Evolutionary conservation across 2,888 invertebrate species (phyloP), one percentile per base, ranked within the genome.

Genomic region (Xestia sexstrigata): DNA sequence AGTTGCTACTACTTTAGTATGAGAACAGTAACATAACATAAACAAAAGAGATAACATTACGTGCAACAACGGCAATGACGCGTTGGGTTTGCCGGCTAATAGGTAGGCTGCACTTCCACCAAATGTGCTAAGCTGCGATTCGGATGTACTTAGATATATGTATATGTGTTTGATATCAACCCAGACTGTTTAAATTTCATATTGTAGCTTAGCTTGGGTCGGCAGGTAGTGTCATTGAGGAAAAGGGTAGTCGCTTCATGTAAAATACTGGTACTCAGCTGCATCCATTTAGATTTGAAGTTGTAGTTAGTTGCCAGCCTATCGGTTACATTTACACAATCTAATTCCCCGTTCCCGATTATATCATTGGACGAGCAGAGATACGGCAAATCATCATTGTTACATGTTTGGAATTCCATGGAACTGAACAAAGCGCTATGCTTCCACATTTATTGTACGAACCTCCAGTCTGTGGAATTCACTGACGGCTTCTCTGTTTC

Each of bases 1-100:
- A 70, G 30, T 62, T 73, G 47, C 55, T 73, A 60, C 63, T 69
- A 72, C 70, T 76, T 79, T 60, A 76, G 65, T 67, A 49, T 60
- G 75, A 80, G 30, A 75, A 66, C 76, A 73, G 74, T 63, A 79
- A 82, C 42, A 65, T 42, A 65, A n/a, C 81, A 78, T 79, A 76
- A 87, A 83, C 79, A 76, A 77, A 85, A 82, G 71, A 74, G 72
- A 88, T 88, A 86, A 79, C 80, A 78, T 82, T 52, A 82, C 76
- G 71, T 80, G 71, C 72, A 79, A 83, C 76, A 72, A 81, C 68
- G 70, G 70, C 62, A 79, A 69, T 74, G 76, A 71, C 67, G 76
- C 68, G 71, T 85, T 60, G 65, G 78, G 69, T 85, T 82, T 76
- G 17, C 7, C 17, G 42, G n/a, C n/a, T n/a, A 15, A 17, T n/a